Evolutionary conservation across 2,113 vertebrate genomes (phyloP), one percentile per base, ranked within the genome.

Genomic region (Xyrauchen texanus): DNA sequence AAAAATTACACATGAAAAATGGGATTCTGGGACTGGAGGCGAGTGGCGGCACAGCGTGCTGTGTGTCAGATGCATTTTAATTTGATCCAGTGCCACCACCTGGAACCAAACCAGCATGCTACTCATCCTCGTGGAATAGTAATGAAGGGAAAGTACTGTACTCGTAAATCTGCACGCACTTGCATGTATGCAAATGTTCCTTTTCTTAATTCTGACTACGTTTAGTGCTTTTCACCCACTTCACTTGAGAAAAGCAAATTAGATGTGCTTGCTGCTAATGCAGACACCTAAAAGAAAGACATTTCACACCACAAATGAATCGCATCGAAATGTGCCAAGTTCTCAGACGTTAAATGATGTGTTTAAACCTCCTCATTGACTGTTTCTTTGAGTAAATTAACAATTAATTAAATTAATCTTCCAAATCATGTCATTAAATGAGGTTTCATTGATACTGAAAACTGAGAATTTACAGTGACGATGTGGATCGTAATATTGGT

Each of bases 321-420:
- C 51, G 58, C 63, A 62, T 75, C 51, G 16, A 9, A 66, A 34
- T 34, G 21, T 53, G 44, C 10, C 12, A 49, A 10, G 15, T 34
- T 34, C 3, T 34, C 21, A 34, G 21, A 4, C 51, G 58, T 76
- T 69, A 63, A 63, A 62, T 51, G 4, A 15, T 69, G 45, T 63
- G 44, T 72, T 65, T 70, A 70, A 62, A 42, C 63, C 58, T 75
- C 62, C 69, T 68, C 11, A n/a, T 77, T 52, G 65, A 5, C 3
- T 47, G 65, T 76, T 63, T 70, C 71, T 71, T 57, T 6, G n/a
- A 64, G 51, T 68, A 15, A 72, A 73, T 60, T 63, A 65, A 77
- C 61, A 51, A 44, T 70, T 70, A 63, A 45, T 70, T n/a, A 45
- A 68, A 76, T 73, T 77, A 79, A 78, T 78, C 64, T 62, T 49